These are phyloP conservation scores for Antheraea pernyi DNA, from an alignment of 1,140 invertebrate species.

Conservation along the genomic window DNA sequence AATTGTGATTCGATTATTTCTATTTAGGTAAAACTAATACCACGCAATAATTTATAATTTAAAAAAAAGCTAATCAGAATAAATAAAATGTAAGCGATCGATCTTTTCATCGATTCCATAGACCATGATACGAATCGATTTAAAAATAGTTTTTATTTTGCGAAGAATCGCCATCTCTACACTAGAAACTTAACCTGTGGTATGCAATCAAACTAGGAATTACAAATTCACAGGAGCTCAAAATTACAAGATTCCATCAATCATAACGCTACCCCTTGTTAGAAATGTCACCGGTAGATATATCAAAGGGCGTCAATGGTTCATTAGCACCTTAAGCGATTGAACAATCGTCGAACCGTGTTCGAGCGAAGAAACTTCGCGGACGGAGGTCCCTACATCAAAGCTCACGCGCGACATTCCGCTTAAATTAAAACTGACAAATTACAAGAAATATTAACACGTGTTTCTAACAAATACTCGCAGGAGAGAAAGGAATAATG, in stretches of 20 bases:
- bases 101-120: no score
- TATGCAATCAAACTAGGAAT: background rate
- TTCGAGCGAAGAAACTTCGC: background rate
- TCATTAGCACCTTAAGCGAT: slow-evolving; percentile 4
- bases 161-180: no score
- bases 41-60: no score
- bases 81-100: no score
- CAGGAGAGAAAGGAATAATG: background rate
- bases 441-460: slow-evolving; percentile 9
- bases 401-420: background rate
- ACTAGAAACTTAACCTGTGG: no score
- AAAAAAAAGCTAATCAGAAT: no score
- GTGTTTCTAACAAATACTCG: background rate
- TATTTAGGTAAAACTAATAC: no score
- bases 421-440: slow-evolving; percentile 13
- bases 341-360: background rate
- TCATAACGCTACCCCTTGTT: background rate
- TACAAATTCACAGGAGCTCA: background rate
- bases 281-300: background rate
- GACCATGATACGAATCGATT: no score
- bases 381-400: background rate
- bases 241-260: background rate
- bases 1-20: no score
- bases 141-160: no score
- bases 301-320: slow-evolving; percentile 7